phyloP scores from a whole-genome alignment of 2,888 invertebrate species.

The Hedychridium roseum region DNA sequence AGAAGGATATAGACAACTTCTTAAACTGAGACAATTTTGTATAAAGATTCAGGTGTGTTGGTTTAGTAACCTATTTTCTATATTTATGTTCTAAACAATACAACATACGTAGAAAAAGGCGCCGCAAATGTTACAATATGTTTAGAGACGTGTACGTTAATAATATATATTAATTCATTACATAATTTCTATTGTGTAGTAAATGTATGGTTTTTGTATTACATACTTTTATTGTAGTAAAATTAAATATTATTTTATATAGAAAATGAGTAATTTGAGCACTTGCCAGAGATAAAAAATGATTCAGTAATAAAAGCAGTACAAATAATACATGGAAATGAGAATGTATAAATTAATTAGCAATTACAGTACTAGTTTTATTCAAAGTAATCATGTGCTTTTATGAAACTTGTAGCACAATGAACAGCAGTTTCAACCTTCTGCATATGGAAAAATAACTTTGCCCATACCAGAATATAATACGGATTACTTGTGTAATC shows the following conservation, averaged over 20 bases:
- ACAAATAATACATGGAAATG: too few species aligned
- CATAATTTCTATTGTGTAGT: neutral
- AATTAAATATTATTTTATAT: too few species aligned
- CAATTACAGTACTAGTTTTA: too few species aligned
- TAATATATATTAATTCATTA: neutral
- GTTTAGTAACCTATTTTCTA: conserved; percentile 4
- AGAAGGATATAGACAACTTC: conserved; percentile 15
- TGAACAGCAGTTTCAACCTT: neutral
- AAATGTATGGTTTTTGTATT: neutral
- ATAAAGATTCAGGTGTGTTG: conserved; percentile 26
- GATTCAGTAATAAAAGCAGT: too few species aligned
- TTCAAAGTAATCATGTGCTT: too few species aligned
- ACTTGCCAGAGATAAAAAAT: too few species aligned
- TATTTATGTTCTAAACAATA: neutral
- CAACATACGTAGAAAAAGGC: too few species aligned
- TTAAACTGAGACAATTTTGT: conserved; percentile 22
- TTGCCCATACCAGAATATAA: conserved; percentile 67
- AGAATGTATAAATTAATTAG: too few species aligned
- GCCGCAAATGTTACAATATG: too few species aligned
- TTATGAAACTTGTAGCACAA: too few species aligned
- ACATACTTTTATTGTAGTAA: too few species aligned
- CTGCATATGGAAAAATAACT: conserved; percentile 15
- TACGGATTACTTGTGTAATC: conserved; percentile 71
- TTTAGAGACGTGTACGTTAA: neutral
- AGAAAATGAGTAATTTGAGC: too few species aligned